A percentile compares a stretch with the other conserved stretches of the same genome.
These are phyloP conservation scores for Seira ritae DNA, from an alignment of 2,888 invertebrate genomes.

Conservation along the genomic window DNA sequence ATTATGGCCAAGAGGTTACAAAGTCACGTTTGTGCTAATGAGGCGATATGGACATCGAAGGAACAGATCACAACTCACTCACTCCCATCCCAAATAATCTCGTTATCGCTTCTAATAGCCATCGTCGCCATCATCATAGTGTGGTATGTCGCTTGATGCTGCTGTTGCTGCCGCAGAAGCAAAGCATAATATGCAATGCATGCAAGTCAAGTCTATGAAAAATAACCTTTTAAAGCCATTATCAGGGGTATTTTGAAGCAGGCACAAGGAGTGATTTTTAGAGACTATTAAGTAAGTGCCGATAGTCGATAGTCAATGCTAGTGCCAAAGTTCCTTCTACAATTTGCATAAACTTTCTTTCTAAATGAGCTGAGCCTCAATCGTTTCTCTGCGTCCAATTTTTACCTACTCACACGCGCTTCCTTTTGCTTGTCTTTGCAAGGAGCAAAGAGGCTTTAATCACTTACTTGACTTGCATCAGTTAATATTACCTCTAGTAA, in stretches of 20 bases:
- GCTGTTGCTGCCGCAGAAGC: no score
- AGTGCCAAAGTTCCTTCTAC: background rate
- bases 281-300: background rate
- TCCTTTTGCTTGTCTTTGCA: background rate
- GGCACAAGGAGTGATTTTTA: background rate
- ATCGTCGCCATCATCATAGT: no score
- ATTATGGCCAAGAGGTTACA: no score
- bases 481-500: background rate
- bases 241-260: background rate
- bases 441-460: no score
- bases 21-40: background rate
- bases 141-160: no score
- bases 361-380: background rate
- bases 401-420: background rate
- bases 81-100: background rate
- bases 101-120: background rate
- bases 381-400: no score
- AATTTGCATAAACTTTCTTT: conserved; percentile 1
- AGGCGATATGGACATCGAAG: background rate
- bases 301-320: no score
- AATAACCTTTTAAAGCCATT: background rate
- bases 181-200: no score
- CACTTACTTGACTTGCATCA: background rate
- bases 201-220: no score
- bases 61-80: conserved; percentile 1